These are phyloP conservation scores for Geotrypetes seraphini DNA, from an alignment of 2,797 vertebrate genomes.

Conservation along the genomic window DNA sequence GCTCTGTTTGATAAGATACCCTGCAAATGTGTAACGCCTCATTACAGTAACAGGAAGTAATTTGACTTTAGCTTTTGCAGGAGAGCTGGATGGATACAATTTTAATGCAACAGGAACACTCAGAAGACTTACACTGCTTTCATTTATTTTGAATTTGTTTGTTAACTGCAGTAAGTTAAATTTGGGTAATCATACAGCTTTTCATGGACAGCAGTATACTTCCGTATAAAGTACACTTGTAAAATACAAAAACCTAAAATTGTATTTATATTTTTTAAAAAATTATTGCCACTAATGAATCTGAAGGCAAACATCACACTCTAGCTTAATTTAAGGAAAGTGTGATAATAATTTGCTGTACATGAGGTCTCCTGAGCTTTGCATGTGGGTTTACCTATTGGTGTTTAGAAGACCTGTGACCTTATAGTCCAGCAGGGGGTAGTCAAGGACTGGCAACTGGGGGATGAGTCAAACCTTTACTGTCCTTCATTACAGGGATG, in stretches of 20 bases:
- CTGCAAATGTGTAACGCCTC: not conserved
- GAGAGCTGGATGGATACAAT: too few species aligned
- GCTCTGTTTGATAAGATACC: conserved; percentile 16
- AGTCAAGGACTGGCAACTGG: conserved; percentile 74
- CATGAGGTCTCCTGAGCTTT: not conserved
- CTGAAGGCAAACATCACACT: conserved; percentile 8
- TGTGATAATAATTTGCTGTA: conserved; percentile 1
- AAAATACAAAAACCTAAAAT: too few species aligned
- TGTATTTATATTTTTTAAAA: too few species aligned
- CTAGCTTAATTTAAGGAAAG: not conserved
- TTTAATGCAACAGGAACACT: too few species aligned
- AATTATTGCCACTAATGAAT: not conserved
- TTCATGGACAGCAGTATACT: too few species aligned
- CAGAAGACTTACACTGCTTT: too few species aligned
- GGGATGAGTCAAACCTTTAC: conserved; percentile 15
- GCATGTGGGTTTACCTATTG: not conserved
- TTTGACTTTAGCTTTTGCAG: too few species aligned
- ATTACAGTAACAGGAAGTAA: too few species aligned
- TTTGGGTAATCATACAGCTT: too few species aligned
- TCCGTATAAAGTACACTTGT: too few species aligned
- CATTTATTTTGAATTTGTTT: too few species aligned
- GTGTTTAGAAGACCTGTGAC: conserved; percentile 23
- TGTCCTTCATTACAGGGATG: conserved; percentile 6
- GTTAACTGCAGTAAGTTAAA: too few species aligned
- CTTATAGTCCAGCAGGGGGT: conserved; percentile 85